Base-by-base conservation (phyloP, 2,113 vertebrate species). In the Uria lomvia region DNA sequence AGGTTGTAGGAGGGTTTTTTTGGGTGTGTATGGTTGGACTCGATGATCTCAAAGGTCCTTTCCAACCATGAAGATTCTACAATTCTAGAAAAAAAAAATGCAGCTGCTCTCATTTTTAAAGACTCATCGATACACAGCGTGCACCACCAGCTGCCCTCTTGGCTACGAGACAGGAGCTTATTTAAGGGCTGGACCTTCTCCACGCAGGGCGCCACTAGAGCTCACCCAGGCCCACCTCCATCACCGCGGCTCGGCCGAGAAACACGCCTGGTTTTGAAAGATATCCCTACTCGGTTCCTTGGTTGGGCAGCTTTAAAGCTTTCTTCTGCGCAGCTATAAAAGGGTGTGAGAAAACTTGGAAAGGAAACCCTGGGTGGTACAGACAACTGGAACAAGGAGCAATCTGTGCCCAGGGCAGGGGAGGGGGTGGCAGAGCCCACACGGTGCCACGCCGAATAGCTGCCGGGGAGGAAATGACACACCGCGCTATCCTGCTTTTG, bases 321-420 rank as follows among this genome's bases (percentile, higher is more conserved):
- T 94, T 91, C 94, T 76, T 60, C 86, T 81, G 80, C 43, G 0
- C 70, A 79, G 91, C 80, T 92, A 84, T 38, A 94, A 93, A 94
- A 89, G 97, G 96, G 94, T 95, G 95, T 91, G 91, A 96, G 92
- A 85, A 91, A 89, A 95, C 94, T 97, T 97, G 97, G 97, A 94
- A 96, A 97, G 97, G 97, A 97, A 97, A 71, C 88, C 80, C 86
- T 95, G 96, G 96, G 97, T 96, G 97, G 95, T 95, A 94, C 91
- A 65, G 94, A 91, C 70, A 59, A 91, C 60, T 89, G 92, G 88
- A 96, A 97, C 92, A 97, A 96, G 94, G 89, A 97, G 94, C n/a
- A 77, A 96, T 93, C 83, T 94, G 95, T 97, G 97, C 96, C 91
- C 49, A 0, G 92, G 90, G 75, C 92, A 86, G 96, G 59, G 83